phyloP scores from a whole-genome alignment of 2,888 invertebrate genomes.

The Plutella xylostella region DNA sequence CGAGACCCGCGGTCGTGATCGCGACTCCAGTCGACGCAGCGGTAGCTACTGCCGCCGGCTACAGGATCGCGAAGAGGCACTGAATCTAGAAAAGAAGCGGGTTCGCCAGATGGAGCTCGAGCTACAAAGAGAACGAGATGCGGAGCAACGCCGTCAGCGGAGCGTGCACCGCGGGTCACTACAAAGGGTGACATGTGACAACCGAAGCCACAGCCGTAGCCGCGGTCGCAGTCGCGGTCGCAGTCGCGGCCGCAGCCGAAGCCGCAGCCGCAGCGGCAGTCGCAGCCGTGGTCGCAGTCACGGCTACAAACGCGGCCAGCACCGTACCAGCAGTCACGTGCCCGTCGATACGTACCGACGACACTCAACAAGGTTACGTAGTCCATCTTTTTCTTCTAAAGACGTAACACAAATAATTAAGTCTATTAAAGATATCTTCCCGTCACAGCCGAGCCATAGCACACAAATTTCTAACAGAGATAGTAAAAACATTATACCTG shows the following conservation, averaged over 20 bases:
- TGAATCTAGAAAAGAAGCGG: not conserved
- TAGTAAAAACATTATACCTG: slow-evolving; percentile 9
- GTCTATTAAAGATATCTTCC: slow-evolving; percentile 9
- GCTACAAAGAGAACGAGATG: not conserved
- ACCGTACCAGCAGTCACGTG: not conserved
- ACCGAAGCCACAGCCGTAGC: no score
- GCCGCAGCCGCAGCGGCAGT: not conserved
- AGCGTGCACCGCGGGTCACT: no score
- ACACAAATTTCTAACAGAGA: slow-evolving; percentile 1
- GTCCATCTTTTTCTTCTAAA: slow-evolving; percentile 11
- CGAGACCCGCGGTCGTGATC: not conserved
- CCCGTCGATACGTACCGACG: not conserved
- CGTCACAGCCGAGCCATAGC: slow-evolving; percentile 7
- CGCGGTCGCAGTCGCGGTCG: no score
- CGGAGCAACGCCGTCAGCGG: no score
- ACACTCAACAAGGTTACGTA: slow-evolving; percentile 9
- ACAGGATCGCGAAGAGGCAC: not conserved
- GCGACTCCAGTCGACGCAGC: not conserved
- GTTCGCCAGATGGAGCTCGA: not conserved
- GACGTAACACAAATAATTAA: slow-evolving; percentile 10
- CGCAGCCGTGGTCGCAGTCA: not conserved
- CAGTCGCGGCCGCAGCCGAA: not conserved
- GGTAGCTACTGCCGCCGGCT: not conserved
- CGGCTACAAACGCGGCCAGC: not conserved
- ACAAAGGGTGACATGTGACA: no score